phyloP scores from a whole-genome alignment of 2,888 invertebrate species.

The Calameuta idolon region DNA sequence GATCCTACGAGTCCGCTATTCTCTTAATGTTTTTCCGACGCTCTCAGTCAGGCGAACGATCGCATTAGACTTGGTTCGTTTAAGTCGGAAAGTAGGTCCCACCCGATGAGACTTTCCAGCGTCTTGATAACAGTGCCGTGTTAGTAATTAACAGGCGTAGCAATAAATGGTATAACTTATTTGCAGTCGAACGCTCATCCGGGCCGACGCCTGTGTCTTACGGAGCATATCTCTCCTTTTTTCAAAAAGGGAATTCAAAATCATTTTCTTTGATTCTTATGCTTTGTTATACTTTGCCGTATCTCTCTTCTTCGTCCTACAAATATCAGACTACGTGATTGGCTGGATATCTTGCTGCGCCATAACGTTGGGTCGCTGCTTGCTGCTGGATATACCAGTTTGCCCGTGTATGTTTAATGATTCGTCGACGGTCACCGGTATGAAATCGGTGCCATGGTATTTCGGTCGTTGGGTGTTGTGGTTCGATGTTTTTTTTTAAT shows the following conservation, averaged over 20 bases:
- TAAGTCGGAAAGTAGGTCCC: slow-evolving; percentile 19
- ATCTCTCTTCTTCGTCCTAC: neutral
- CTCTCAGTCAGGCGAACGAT: slow-evolving; percentile 33
- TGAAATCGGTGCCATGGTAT: slow-evolving; percentile 14
- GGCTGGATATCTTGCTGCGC: neutral
- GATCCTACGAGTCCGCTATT: neutral
- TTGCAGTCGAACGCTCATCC: neutral
- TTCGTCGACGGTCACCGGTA: slow-evolving; percentile 6
- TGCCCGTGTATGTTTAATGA: neutral
- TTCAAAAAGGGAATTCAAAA: neutral
- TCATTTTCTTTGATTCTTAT: neutral
- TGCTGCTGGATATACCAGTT: neutral
- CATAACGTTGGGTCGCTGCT: neutral
- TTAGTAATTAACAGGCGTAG: slow-evolving; percentile 5
- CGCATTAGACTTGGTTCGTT: slow-evolving; percentile 37
- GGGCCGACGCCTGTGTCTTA: neutral
- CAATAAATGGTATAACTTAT: slow-evolving; percentile 12
- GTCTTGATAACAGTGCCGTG: slow-evolving; percentile 1
- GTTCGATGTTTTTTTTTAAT: neutral
- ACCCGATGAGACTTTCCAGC: slow-evolving; percentile 1
- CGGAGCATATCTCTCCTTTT: slow-evolving; percentile 3
- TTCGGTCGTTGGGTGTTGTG: slow-evolving; percentile 6
- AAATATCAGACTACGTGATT: neutral
- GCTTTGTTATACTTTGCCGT: neutral
- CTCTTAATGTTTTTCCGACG: neutral